Evolutionary conservation across 2,113 vertebrate genomes (phyloP).

Genomic region (Pelodiscus sinensis): DNA sequence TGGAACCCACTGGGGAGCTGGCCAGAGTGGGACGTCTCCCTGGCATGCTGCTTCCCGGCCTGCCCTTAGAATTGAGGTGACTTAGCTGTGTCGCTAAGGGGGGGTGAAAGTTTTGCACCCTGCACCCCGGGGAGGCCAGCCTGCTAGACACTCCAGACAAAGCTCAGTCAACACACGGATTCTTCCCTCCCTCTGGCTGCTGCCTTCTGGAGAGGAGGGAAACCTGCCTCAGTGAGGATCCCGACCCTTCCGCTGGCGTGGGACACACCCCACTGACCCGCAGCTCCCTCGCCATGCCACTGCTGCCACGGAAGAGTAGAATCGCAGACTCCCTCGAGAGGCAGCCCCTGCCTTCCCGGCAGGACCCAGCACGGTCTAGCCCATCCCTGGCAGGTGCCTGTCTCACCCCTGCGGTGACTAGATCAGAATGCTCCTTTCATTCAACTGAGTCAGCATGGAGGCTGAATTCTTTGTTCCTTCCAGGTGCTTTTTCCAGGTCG

Average conservation of each 20-base stretch:
- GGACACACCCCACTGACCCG: not conserved
- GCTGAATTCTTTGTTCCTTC: not conserved
- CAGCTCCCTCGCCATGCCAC: not conserved
- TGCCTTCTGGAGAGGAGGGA: not conserved
- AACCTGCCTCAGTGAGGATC: not conserved
- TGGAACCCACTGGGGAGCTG: not conserved
- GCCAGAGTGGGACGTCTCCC: not conserved
- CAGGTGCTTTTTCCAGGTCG: not conserved
- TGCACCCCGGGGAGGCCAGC: not conserved
- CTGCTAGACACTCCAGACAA: not conserved
- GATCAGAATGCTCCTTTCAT: not conserved
- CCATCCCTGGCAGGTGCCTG: too few species aligned
- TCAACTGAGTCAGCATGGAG: not conserved
- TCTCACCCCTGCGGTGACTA: accelerated
- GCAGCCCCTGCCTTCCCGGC: too few species aligned
- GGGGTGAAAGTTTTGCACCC: not conserved
- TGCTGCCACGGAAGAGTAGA: too few species aligned
- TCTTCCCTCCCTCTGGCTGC: not conserved
- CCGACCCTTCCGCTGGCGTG: not conserved
- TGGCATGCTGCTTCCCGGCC: not conserved
- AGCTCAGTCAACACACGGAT: not conserved
- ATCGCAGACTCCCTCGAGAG: too few species aligned
- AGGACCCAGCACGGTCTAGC: too few species aligned
- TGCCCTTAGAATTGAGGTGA: not conserved
- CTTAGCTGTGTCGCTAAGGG: not conserved